Evolutionary conservation across 2,113 vertebrate genomes (phyloP).

Genomic region (Hippocampus guttulatus): DNA sequence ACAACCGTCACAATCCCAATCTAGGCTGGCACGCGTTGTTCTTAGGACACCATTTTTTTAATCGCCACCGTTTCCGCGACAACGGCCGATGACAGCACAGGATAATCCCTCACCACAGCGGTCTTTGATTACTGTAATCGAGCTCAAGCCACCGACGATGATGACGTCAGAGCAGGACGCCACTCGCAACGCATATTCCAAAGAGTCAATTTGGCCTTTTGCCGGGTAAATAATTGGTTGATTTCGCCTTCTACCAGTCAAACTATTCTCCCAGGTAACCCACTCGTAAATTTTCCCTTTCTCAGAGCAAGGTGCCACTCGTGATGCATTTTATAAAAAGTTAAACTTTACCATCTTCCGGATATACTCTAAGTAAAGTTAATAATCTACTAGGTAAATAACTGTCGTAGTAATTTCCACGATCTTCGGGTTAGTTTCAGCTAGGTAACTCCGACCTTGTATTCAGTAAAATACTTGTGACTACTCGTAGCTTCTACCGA

Average conservation of each 20-base stretch:
- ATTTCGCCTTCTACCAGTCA: background rate
- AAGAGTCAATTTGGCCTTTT: background rate
- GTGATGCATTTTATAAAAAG: background rate
- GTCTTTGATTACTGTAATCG: slow-evolving; percentile 33
- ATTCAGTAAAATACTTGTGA: no score
- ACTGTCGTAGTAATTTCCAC: no score
- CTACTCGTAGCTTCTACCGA: no score
- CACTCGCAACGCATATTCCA: background rate
- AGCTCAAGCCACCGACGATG: slow-evolving; percentile 24
- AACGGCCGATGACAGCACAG: slow-evolving; percentile 1
- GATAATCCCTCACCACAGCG: slow-evolving; percentile 33
- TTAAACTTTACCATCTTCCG: no score
- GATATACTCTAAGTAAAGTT: no score
- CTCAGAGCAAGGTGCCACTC: background rate
- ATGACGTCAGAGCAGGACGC: slow-evolving; percentile 3
- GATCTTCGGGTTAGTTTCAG: no score
- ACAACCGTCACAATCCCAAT: slow-evolving; percentile 26
- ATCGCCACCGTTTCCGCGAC: slow-evolving; percentile 30
- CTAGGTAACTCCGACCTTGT: no score
- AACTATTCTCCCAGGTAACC: background rate
- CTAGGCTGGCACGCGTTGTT: slow-evolving; percentile 5
- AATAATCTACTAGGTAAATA: no score
- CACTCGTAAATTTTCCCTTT: background rate
- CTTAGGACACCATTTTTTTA: slow-evolving; percentile 46
- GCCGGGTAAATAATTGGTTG: no score